Evolutionary conservation across 53 echinoderm and acorn worm species (phyloP).

Genomic region (Glandiceps talaboti): DNA sequence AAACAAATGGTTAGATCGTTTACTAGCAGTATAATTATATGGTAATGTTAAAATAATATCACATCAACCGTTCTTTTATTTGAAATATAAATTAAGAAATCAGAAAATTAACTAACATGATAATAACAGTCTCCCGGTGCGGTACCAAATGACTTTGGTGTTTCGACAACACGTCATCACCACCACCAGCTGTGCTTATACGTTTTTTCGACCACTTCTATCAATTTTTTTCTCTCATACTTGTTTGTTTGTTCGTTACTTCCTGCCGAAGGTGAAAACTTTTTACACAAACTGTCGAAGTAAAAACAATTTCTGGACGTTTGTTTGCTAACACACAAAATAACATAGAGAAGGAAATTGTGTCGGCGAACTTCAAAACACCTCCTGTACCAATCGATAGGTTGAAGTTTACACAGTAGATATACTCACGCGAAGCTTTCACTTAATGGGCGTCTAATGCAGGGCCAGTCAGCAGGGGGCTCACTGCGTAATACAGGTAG

Average conservation of each 20-base stretch:
- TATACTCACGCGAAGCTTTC: neutral
- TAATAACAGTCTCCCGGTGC: too few species aligned
- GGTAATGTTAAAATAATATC: too few species aligned
- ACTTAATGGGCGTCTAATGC: neutral
- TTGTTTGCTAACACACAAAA: neutral
- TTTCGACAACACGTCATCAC: too few species aligned
- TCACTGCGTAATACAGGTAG: neutral
- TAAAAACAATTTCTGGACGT: neutral
- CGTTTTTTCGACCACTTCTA: neutral
- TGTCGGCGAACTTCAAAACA: neutral
- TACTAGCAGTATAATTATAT: too few species aligned
- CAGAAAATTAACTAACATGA: too few species aligned
- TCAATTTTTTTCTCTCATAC: too few species aligned
- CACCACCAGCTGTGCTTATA: too few species aligned
- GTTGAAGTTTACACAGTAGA: neutral
- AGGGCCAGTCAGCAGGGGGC: neutral
- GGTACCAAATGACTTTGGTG: too few species aligned
- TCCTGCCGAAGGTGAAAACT: neutral
- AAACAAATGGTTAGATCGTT: too few species aligned
- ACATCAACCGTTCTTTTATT: too few species aligned
- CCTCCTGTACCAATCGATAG: neutral
- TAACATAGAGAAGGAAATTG: neutral
- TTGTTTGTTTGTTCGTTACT: neutral
- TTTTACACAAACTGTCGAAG: neutral
- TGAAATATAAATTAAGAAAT: too few species aligned